These are phyloP conservation scores for Sussaba pulchella DNA, from an alignment of 2,888 invertebrate species.

Conservation along the genomic window DNA sequence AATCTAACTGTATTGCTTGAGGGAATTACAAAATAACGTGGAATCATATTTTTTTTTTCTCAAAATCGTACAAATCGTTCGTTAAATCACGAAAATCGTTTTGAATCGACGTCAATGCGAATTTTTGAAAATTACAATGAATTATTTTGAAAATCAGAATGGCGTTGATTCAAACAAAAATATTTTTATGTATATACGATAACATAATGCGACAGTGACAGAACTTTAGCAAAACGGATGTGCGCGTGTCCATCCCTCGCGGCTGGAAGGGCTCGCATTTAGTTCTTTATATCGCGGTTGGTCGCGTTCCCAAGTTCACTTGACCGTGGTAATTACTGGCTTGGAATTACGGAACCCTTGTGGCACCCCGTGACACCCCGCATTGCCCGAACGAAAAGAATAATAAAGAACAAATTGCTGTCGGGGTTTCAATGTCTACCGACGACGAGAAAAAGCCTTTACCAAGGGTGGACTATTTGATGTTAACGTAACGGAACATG, in stretches of 20 bases:
- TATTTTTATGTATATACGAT: too few species aligned
- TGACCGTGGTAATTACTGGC: slow-evolving; percentile 71
- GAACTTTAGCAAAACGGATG: neutral
- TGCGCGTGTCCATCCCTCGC: neutral
- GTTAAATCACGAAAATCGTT: too few species aligned
- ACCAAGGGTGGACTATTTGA: neutral
- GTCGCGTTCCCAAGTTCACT: slow-evolving; percentile 43
- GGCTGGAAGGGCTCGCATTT: neutral
- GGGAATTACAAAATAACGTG: too few species aligned
- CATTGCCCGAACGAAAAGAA: slow-evolving; percentile 35
- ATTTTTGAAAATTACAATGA: too few species aligned
- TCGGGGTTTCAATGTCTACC: neutral
- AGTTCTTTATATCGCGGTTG: neutral
- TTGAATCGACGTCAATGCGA: too few species aligned
- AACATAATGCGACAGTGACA: too few species aligned
- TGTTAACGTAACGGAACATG: neutral
- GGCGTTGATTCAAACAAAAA: too few species aligned
- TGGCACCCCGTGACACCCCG: neutral
- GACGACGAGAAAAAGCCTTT: slow-evolving; percentile 3
- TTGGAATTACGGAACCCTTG: slow-evolving; percentile 64
- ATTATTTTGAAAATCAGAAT: too few species aligned
- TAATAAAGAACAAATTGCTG: slow-evolving; percentile 6
- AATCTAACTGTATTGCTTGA: too few species aligned
- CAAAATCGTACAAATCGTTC: too few species aligned
- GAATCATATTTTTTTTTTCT: too few species aligned